Percentiles rank a stretch among this genome's conserved stretches.
Conservation (phyloP, 2,797 vertebrate species). For the Margarornis squamiger region DNA sequence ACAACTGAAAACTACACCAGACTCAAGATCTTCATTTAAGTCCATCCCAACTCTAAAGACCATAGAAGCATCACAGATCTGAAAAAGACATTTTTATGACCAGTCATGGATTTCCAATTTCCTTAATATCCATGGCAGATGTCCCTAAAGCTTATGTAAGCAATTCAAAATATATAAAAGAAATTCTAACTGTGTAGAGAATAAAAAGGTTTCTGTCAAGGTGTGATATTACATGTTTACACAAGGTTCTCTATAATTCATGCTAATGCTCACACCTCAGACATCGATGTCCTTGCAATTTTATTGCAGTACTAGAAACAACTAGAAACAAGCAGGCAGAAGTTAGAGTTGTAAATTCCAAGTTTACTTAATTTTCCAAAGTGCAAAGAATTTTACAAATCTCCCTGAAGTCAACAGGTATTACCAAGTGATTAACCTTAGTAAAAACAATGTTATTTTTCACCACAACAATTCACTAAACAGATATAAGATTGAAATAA, state of each 20-base stretch:
- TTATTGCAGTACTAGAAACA: not conserved
- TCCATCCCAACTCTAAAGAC: not conserved
- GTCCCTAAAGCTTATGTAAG: not conserved
- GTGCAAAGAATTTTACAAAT: not conserved
- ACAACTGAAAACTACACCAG: not conserved
- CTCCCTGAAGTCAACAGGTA: not conserved
- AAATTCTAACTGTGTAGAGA: not conserved
- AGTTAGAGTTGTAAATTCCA: not conserved
- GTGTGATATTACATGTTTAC: not conserved
- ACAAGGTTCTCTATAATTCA: not conserved
- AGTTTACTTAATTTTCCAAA: not conserved
- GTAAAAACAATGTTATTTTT: not conserved
- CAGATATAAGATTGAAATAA: not conserved
- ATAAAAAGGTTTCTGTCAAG: not conserved
- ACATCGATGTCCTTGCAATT: not conserved
- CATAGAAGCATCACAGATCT: not conserved
- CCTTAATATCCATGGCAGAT: not conserved
- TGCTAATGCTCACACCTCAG: not conserved
- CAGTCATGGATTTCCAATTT: not conserved
- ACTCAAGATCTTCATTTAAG: not conserved
- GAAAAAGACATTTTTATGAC: not conserved
- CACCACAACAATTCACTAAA: not conserved
- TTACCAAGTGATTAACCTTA: not conserved
- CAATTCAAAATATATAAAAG: not conserved
- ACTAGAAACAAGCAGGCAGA: fast-evolving